Evolutionary conservation across 1,140 invertebrate species (phyloP), one percentile per base, ranked within the genome.

Genomic region (Zaprionus camerounensis): DNA sequence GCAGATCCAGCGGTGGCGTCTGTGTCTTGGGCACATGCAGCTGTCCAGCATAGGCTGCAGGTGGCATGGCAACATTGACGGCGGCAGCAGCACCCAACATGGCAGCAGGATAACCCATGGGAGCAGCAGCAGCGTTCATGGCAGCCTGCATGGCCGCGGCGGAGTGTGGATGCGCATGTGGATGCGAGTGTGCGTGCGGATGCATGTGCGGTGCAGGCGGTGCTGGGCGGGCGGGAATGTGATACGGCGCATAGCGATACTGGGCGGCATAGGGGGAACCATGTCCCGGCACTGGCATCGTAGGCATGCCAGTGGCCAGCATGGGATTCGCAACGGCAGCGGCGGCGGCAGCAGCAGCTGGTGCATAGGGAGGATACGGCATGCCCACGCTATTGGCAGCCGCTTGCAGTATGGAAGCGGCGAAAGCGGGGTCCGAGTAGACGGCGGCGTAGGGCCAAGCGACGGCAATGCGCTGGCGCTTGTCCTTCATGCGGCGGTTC

Each of bases 401-500:
- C 0, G 97, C 97, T 82, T 98, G 97, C 1, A 98, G 94, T 7
- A 99, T 94, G n/a, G 97, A 97, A 0, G 98, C 97, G 1, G 98
- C 97, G 71, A 99, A 95, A 1, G 97, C 95, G 5, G 98, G 98
- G 86, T 99, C 98, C 3, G 97, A 96, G 93, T 98, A 99, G 28
- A 99, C 97, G 0, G 97, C 96, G 0, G 96, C 96, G 92, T 99
- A 98, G 0, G 98, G 98, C 98, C 98, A 99, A 0, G 97, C 96
- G 58, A 99, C 95, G 0, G 98, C 97, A 93, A 99, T 96, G 9
- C 98, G 93, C 92, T 99, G 98, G 0, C 98, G 94, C 85, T 99
- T 99, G 93, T 99, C 98, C 92, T 99, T 99, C 99, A 99, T 99
- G n/a, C 99, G 94, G 13, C 99, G 95, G 88, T 99, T 99, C 95